Conservation (phyloP, 2,888 invertebrate genomes). For the Gibbula magus region DNA sequence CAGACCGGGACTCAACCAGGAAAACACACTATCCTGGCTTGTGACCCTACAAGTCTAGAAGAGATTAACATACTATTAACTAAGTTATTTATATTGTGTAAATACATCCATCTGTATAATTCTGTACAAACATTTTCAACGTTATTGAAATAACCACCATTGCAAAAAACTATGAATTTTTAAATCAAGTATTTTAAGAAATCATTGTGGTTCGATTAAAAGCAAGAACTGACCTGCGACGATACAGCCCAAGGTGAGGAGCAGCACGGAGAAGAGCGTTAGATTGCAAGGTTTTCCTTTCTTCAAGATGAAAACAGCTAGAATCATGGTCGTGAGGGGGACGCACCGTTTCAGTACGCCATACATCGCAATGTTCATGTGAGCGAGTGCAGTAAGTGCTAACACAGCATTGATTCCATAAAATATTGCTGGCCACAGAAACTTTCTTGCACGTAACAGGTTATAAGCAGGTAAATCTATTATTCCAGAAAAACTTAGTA, state of each 20-base stretch:
- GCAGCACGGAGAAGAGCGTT: conserved; percentile 69
- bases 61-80: too few species aligned
- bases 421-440: conserved; percentile 76
- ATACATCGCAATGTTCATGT: conserved; percentile 78
- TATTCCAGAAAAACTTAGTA: conserved; percentile 61
- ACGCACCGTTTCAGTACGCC: conserved; percentile 77
- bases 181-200: neutral
- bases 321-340: conserved; percentile 74
- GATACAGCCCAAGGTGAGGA: conserved; percentile 75
- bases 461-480: conserved; percentile 73
- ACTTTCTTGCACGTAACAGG: conserved; percentile 73
- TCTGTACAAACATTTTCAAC: too few species aligned
- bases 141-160: too few species aligned
- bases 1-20: too few species aligned
- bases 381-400: conserved; percentile 76
- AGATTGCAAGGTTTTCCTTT: conserved; percentile 68
- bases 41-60: too few species aligned
- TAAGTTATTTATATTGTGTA: too few species aligned
- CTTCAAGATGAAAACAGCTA: conserved; percentile 72
- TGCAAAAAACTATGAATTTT: neutral
- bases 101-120: too few species aligned
- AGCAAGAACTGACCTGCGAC: conserved; percentile 71
- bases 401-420: conserved; percentile 76
- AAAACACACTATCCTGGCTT: too few species aligned
- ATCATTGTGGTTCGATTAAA: too few species aligned